Conservation (phyloP, 1,140 invertebrate genomes). For the Trachelipus rathkii region DNA sequence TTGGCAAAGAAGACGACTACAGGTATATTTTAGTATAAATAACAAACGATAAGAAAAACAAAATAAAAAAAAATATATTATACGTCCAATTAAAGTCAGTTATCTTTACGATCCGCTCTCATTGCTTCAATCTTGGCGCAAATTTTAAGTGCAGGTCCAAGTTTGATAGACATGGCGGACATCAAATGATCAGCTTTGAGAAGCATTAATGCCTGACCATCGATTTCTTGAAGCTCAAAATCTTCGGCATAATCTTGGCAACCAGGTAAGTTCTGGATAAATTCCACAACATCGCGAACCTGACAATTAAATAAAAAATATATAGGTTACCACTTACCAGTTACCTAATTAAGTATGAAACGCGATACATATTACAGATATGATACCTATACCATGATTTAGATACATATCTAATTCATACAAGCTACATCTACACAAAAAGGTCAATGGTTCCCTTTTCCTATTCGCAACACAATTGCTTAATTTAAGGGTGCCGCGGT, state of each 20-base stretch:
- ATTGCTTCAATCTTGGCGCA: slow-evolving; percentile 78
- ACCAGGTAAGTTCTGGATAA: slow-evolving; percentile 78
- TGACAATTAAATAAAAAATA: slow-evolving; percentile 40
- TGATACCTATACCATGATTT: no score
- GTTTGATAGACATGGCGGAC: slow-evolving; percentile 88
- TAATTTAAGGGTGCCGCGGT: no score
- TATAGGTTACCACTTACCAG: neutral
- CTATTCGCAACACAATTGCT: no score
- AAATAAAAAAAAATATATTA: neutral
- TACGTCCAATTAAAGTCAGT: slow-evolving; percentile 12
- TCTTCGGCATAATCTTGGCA: slow-evolving; percentile 91
- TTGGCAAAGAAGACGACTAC: neutral
- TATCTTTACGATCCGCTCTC: slow-evolving; percentile 45
- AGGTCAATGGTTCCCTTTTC: no score
- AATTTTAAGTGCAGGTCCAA: slow-evolving; percentile 91
- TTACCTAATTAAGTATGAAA: neutral
- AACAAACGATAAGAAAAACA: neutral
- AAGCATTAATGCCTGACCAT: slow-evolving; percentile 86
- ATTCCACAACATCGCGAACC: slow-evolving; percentile 64
- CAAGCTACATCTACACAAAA: no score
- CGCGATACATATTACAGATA: neutral
- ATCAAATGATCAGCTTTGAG: slow-evolving; percentile 94
- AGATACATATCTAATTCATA: no score
- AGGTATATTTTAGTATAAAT: neutral
- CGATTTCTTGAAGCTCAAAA: slow-evolving; percentile 91